A percentile compares a stretch with the other conserved stretches of the same genome.
These are phyloP conservation scores for Syngnathoides biaculeatus DNA, from an alignment of 2,113 vertebrate genomes.

Conservation along the genomic window DNA sequence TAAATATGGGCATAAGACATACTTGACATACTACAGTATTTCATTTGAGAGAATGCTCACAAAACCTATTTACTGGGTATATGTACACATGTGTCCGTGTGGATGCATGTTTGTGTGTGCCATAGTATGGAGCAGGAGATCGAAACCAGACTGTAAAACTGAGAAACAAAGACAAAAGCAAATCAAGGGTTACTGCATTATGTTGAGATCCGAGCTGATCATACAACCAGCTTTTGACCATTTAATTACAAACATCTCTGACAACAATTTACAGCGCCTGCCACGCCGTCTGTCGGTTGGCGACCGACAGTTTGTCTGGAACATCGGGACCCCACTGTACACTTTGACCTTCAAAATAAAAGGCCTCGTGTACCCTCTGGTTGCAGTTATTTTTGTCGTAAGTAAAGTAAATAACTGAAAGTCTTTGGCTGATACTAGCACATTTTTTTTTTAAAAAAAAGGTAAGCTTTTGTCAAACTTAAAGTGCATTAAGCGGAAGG, in stretches of 20 bases:
- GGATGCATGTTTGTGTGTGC: not conserved
- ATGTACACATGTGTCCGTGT: not conserved
- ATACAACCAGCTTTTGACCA: not conserved
- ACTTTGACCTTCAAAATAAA: not conserved
- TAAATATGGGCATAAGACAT: too few species aligned
- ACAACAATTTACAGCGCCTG: not conserved
- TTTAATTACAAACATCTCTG: not conserved
- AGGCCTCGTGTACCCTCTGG: not conserved
- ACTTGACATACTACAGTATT: too few species aligned
- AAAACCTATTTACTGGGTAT: not conserved
- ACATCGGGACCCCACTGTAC: not conserved
- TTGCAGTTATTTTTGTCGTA: not conserved
- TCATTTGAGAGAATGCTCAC: conserved; percentile 9
- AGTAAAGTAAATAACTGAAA: not conserved
- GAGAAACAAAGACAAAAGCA: not conserved
- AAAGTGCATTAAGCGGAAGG: not conserved
- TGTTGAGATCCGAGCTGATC: not conserved
- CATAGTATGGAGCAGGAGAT: not conserved
- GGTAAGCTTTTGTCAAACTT: not conserved
- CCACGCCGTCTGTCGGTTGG: not conserved
- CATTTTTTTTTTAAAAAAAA: too few species aligned
- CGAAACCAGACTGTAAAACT: not conserved
- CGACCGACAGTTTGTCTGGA: not conserved
- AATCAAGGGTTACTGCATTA: not conserved
- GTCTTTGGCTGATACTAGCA: not conserved